Percentiles rank a stretch among this genome's conserved stretches.
Evolutionary conservation across 2,113 vertebrate species (phyloP).

Genomic region (Isichthys henryi): DNA sequence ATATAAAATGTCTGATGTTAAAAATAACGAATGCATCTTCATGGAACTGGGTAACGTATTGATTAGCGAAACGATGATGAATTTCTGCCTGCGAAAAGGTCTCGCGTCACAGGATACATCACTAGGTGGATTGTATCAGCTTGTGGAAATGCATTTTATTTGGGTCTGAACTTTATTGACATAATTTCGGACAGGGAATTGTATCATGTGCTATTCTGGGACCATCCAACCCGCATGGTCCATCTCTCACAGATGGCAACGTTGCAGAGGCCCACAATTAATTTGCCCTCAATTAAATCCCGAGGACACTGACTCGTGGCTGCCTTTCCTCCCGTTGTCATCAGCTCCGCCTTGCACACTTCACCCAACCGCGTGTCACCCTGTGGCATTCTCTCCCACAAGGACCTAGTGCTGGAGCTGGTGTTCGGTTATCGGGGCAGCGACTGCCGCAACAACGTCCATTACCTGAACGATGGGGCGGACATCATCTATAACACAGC

Average conservation of each 20-base stretch:
- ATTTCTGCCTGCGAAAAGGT: neutral
- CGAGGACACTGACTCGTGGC: neutral
- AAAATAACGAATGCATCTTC: neutral
- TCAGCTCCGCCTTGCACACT: neutral
- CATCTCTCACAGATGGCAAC: neutral
- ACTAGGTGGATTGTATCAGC: neutral
- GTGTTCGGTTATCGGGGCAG: slow-evolving; percentile 95
- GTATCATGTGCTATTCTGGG: neutral
- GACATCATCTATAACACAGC: slow-evolving; percentile 97
- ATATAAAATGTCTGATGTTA: neutral
- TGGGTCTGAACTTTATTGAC: neutral
- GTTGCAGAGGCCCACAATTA: neutral
- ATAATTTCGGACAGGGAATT: neutral
- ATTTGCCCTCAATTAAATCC: neutral
- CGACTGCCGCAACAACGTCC: slow-evolving; percentile 96
- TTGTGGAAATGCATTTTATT: slow-evolving; percentile 11
- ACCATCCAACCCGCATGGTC: neutral
- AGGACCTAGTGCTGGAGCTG: slow-evolving; percentile 89
- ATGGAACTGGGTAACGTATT: neutral
- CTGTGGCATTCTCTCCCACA: slow-evolving; percentile 48
- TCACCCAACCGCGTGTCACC: neutral
- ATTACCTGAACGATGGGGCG: slow-evolving; percentile 94
- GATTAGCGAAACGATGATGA: neutral
- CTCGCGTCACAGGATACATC: neutral
- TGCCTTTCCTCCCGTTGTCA: neutral